phyloP scores from a whole-genome alignment of 2,113 vertebrate species.

The Silurus meridionalis region DNA sequence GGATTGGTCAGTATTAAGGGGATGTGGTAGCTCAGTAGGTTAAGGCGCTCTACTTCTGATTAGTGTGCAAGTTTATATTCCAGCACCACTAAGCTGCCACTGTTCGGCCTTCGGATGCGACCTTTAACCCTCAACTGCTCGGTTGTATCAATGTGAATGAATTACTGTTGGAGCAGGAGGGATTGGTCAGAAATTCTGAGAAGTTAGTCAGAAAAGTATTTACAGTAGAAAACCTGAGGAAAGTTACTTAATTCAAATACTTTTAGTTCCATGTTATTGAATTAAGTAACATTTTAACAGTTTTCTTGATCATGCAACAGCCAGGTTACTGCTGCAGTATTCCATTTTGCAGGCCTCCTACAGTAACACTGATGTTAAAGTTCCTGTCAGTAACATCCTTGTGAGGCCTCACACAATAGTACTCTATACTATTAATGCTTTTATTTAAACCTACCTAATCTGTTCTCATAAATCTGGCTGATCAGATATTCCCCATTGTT shows the following conservation, averaged over 20 bases:
- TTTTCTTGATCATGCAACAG: background rate
- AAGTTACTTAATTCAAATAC: background rate
- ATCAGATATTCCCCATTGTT: background rate
- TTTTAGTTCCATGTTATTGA: background rate
- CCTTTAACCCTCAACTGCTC: no score
- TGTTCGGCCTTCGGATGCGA: no score
- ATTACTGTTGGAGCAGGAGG: background rate
- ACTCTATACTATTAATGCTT: background rate
- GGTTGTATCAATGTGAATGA: no score
- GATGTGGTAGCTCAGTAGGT: no score
- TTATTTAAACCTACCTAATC: background rate
- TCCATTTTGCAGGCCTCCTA: background rate
- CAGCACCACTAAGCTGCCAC: no score
- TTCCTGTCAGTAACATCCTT: background rate
- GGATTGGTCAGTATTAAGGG: background rate
- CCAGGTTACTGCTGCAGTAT: background rate
- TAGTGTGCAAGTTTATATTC: no score
- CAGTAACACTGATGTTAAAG: background rate
- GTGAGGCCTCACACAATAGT: background rate
- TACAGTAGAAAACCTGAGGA: background rate
- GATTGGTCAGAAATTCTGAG: background rate
- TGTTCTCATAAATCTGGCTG: background rate
- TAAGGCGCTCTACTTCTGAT: no score
- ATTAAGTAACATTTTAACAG: background rate
- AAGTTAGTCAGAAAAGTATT: no score